Evolutionary conservation across 1,140 invertebrate genomes (phyloP).

Genomic region (Lucilia sericata): DNA sequence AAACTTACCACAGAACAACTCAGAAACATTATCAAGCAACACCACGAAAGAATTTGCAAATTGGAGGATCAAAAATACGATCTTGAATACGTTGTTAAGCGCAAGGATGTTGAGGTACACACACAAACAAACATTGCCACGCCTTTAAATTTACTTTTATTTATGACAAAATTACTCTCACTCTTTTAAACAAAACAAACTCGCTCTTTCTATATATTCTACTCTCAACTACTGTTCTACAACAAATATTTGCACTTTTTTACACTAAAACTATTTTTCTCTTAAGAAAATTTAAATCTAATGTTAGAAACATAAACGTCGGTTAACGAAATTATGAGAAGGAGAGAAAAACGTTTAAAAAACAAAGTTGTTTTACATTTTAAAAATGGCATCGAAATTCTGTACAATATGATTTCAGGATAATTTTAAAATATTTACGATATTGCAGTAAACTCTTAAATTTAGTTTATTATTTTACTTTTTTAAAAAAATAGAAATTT

Average conservation of each 20-base stretch:
- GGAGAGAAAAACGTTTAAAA: background rate
- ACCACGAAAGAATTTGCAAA: conserved; percentile 87
- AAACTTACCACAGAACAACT: conserved; percentile 74
- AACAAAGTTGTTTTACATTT: no score
- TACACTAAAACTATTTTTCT: background rate
- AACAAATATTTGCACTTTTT: conserved; percentile 15
- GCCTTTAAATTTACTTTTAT: background rate
- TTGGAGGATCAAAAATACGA: conserved; percentile 98
- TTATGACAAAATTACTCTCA: background rate
- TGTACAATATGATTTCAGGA: no score
- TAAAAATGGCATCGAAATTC: no score
- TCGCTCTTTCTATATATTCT: background rate
- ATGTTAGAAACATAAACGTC: no score
- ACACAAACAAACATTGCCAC: conserved; percentile 47
- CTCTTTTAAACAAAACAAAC: background rate
- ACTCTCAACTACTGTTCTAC: background rate
- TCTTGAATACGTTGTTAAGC: conserved; percentile 96
- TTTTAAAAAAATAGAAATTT: no score
- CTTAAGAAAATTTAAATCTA: no score
- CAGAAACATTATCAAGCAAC: conserved; percentile 84
- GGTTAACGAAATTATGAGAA: no score
- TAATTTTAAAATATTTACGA: no score
- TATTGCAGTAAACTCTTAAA: no score
- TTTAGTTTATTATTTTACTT: no score
- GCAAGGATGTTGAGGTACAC: conserved; percentile 96